phyloP scores from a whole-genome alignment of 1,140 invertebrate genomes.

The Panulirus ornatus region DNA sequence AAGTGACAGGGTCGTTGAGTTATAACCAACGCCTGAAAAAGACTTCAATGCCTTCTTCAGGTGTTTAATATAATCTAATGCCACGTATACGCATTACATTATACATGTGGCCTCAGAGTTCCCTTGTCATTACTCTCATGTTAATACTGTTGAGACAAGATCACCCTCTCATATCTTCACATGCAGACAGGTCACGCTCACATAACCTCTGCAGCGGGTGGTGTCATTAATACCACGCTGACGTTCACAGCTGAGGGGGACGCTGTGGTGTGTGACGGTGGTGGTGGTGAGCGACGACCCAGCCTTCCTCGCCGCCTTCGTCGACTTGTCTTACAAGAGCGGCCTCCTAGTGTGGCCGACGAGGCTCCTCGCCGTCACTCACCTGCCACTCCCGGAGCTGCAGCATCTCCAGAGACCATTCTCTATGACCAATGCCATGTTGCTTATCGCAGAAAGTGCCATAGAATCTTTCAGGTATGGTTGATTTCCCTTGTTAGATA shows the following conservation, averaged over 20 bases:
- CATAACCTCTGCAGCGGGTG: too few species aligned
- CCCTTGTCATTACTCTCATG: too few species aligned
- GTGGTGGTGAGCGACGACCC: slow-evolving; percentile 17
- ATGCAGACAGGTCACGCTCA: too few species aligned
- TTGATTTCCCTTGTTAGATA: too few species aligned
- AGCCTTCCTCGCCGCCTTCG: slow-evolving; percentile 17
- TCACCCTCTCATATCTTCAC: neutral
- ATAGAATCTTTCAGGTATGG: neutral
- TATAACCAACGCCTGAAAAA: too few species aligned
- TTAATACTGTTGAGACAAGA: neutral
- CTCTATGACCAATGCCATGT: slow-evolving; percentile 26
- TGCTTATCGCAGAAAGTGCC: neutral
- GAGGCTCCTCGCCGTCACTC: slow-evolving; percentile 16
- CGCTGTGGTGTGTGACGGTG: neutral
- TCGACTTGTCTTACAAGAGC: slow-evolving; percentile 7
- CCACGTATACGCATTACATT: too few species aligned
- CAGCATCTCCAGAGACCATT: slow-evolving; percentile 11
- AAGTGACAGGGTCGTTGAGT: too few species aligned
- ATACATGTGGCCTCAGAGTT: too few species aligned
- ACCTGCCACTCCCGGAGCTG: neutral
- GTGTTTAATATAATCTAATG: too few species aligned
- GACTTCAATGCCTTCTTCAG: too few species aligned
- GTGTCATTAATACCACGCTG: too few species aligned
- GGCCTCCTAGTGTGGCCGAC: slow-evolving; percentile 30
- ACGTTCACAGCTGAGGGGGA: slow-evolving; percentile 4